phyloP scores from a whole-genome alignment of 2,113 vertebrate species.

The Petromus typicus region DNA sequence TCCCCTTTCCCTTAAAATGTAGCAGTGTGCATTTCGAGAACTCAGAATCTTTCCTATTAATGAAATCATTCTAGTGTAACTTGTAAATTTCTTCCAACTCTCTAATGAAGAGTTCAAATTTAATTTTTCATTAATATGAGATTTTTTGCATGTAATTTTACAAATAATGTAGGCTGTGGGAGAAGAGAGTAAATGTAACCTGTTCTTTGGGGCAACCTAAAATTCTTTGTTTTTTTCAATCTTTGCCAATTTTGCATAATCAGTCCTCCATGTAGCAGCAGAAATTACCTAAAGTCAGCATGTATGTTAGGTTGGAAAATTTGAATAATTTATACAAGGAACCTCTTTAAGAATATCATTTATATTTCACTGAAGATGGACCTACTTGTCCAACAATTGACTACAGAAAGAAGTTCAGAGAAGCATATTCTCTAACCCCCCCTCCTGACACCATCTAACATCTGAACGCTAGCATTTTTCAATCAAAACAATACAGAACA shows the following conservation, averaged over 20 bases:
- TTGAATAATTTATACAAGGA: slow-evolving; percentile 72
- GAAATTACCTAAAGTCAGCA: slow-evolving; percentile 74
- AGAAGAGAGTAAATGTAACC: slow-evolving; percentile 69
- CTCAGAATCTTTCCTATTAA: neutral
- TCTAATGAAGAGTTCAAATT: slow-evolving; percentile 73
- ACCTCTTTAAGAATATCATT: slow-evolving; percentile 79
- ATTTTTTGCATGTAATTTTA: slow-evolving; percentile 70
- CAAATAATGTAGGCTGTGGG: slow-evolving; percentile 48
- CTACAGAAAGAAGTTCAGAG: slow-evolving; percentile 62
- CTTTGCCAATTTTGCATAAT: slow-evolving; percentile 73
- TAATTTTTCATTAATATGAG: slow-evolving; percentile 73
- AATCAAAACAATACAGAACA: slow-evolving; percentile 68
- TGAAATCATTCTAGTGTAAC: slow-evolving; percentile 8
- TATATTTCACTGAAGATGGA: slow-evolving; percentile 76
- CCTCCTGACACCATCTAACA: slow-evolving; percentile 53
- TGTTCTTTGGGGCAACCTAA: slow-evolving; percentile 63
- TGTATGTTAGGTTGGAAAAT: slow-evolving; percentile 75
- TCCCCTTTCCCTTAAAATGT: slow-evolving; percentile 23
- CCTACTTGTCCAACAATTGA: slow-evolving; percentile 67
- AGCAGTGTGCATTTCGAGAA: neutral
- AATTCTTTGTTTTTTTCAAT: slow-evolving; percentile 59
- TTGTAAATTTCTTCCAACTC: slow-evolving; percentile 63
- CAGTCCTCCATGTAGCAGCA: slow-evolving; percentile 62
- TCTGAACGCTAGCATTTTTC: slow-evolving; percentile 36
- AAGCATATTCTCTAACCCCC: slow-evolving; percentile 56